Conservation (phyloP, 2,113 vertebrate genomes). For the Catharus fuscescens region DNA sequence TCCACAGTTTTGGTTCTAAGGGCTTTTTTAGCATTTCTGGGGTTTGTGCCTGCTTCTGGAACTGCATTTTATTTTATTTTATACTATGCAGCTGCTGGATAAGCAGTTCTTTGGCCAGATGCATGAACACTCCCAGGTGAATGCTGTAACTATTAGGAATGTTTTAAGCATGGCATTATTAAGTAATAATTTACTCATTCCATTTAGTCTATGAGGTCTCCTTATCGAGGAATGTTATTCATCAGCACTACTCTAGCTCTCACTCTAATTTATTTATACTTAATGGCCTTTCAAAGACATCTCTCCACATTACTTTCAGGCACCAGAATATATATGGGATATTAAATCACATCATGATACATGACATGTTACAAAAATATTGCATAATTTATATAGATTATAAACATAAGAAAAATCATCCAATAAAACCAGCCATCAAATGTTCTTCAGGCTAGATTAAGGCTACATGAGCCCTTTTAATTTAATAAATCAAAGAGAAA, state of each 20-base stretch:
- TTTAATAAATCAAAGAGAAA: conserved; percentile 24
- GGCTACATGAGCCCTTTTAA: not conserved
- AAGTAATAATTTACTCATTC: conserved; percentile 50
- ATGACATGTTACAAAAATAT: conserved; percentile 36
- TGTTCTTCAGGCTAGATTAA: not conserved
- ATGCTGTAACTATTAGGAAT: conserved; percentile 28
- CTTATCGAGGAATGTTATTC: conserved; percentile 28
- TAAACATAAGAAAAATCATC: conserved; percentile 37
- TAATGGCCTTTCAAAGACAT: conserved; percentile 57
- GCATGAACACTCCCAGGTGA: conserved; percentile 3
- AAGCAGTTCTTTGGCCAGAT: not conserved
- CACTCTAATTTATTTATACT: conserved; percentile 53
- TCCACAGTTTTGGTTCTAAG: not conserved
- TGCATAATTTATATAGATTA: conserved; percentile 48
- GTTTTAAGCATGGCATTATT: conserved; percentile 48
- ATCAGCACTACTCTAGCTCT: conserved; percentile 33
- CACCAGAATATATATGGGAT: conserved; percentile 29
- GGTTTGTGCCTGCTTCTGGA: not conserved
- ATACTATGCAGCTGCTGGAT: not conserved
- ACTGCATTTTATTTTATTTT: not conserved
- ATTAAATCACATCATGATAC: conserved; percentile 56
- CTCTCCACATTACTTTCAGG: conserved; percentile 43
- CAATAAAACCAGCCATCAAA: not conserved
- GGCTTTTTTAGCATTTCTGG: not conserved
- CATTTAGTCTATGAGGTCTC: conserved; percentile 5